Percentiles rank a stretch among this genome's conserved stretches.
Conservation (phyloP, 2,888 invertebrate genomes). For the Lamellibrachia satsuma region DNA sequence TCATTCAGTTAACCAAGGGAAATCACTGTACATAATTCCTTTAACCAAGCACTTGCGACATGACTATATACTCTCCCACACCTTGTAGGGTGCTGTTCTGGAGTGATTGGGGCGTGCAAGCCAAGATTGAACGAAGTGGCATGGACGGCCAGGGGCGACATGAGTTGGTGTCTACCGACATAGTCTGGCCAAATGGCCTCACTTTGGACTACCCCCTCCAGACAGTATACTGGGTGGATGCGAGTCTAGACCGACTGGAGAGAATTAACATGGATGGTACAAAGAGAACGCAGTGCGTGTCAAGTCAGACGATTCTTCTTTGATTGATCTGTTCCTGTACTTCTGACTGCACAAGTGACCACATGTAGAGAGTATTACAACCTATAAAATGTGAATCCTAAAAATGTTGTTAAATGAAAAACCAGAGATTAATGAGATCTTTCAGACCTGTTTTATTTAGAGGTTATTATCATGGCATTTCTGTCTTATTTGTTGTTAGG, state of each 20-base stretch:
- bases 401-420: not conserved
- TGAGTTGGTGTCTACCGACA: not conserved
- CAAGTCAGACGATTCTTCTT: not conserved
- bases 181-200: not conserved
- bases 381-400: not conserved
- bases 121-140: not conserved
- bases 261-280: not conserved
- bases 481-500: not conserved
- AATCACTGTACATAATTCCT: too few species aligned
- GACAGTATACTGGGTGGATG: not conserved
- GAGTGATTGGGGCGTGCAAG: not conserved
- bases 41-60: too few species aligned
- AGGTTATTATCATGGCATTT: not conserved
- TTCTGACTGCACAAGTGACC: not conserved
- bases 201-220: not conserved
- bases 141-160: not conserved
- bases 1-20: too few species aligned
- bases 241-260: not conserved
- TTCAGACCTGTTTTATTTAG: not conserved
- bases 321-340: not conserved
- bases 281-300: not conserved
- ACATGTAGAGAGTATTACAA: not conserved
- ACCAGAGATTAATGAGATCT: not conserved
- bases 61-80: too few species aligned
- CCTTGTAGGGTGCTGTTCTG: not conserved